phyloP scores from a whole-genome alignment of 2,113 vertebrate species.

The Sapayoa aenigma region DNA sequence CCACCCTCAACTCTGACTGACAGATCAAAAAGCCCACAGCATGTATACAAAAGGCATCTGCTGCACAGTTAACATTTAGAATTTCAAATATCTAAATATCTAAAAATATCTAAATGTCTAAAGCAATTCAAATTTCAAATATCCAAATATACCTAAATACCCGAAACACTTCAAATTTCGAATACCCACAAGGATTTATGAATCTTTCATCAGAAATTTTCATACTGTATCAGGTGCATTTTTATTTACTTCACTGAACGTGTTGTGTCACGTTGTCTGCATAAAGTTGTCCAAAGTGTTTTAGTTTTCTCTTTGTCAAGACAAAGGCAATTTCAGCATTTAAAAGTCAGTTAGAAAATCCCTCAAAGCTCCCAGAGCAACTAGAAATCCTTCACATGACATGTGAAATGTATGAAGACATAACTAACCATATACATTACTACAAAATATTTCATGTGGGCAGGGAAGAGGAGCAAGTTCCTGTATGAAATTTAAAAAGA shows the following conservation, averaged over 20 bases:
- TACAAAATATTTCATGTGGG: neutral
- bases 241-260: neutral
- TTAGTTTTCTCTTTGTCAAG: neutral
- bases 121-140: neutral
- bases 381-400: neutral
- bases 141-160: neutral
- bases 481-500: neutral
- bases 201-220: neutral
- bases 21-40: neutral
- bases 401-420: neutral
- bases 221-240: neutral
- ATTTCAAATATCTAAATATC: too few species aligned
- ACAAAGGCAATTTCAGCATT: neutral
- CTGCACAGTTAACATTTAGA: neutral
- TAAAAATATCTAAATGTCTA: too few species aligned
- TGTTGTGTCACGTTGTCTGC: neutral
- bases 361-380: neutral
- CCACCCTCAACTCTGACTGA: neutral
- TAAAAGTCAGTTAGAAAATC: neutral
- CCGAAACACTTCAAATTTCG: neutral
- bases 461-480: neutral
- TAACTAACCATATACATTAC: neutral
- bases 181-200: neutral
- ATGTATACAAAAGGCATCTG: neutral
- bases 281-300: neutral